These are phyloP conservation scores for Clinocottus analis DNA, from an alignment of 2,113 vertebrate genomes.

Conservation along the genomic window DNA sequence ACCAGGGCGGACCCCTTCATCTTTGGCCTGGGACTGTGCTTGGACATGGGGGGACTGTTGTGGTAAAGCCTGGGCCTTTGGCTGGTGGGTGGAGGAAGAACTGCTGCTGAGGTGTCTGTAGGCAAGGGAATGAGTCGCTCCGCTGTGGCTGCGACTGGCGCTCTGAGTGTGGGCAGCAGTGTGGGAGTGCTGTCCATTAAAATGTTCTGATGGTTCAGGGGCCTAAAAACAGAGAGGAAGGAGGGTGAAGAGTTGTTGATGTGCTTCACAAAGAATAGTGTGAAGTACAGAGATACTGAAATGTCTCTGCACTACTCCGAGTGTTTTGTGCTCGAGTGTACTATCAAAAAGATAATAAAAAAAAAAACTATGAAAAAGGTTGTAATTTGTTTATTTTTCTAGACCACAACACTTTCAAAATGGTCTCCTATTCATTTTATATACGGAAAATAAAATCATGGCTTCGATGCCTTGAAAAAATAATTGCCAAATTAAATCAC, in stretches of 20 bases:
- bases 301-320: not conserved
- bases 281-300: not conserved
- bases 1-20: conserved; percentile 71
- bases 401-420: not conserved
- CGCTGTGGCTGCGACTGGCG: conserved; percentile 38
- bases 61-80: conserved; percentile 4
- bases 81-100: conserved; percentile 60
- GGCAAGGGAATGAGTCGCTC: conserved; percentile 29
- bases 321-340: not conserved
- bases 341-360: not conserved
- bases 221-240: conserved; percentile 52
- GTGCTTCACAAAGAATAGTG: not conserved
- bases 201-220: conserved; percentile 49
- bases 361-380: not conserved
- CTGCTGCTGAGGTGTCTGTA: conserved; percentile 33
- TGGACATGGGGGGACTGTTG: conserved; percentile 36
- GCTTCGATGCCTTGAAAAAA: not conserved
- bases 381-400: not conserved
- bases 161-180: conserved; percentile 36
- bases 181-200: conserved; percentile 64
- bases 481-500: not conserved
- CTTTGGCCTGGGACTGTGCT: conserved; percentile 52
- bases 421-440: not conserved
- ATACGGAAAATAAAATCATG: not conserved
- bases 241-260: not conserved